phyloP scores from a whole-genome alignment of 1,140 invertebrate species.

The Diprion similis region DNA sequence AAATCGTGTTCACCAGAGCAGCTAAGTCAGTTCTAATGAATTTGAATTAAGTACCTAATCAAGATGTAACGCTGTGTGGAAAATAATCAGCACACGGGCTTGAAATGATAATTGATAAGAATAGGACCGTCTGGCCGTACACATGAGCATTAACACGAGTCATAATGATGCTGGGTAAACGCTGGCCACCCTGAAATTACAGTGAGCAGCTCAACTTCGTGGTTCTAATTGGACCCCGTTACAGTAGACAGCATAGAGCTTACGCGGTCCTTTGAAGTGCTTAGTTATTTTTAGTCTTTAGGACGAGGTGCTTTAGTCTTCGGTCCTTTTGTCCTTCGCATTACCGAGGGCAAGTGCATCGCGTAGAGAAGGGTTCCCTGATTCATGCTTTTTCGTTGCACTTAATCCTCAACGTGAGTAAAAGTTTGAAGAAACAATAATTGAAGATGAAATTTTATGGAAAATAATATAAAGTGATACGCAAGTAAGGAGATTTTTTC shows the following conservation, averaged over 20 bases:
- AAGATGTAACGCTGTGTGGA: not conserved
- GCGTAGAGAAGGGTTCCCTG: too few species aligned
- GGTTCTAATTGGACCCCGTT: slow-evolving; percentile 4
- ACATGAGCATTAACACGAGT: too few species aligned
- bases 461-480: too few species aligned
- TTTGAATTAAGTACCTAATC: not conserved
- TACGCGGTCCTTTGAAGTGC: slow-evolving; percentile 9
- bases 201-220: not conserved
- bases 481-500: too few species aligned
- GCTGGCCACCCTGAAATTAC: not conserved
- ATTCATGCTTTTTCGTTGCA: too few species aligned
- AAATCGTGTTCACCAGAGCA: too few species aligned
- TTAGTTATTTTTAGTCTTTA: slow-evolving; percentile 8
- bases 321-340: not conserved
- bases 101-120: too few species aligned
- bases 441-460: slow-evolving; percentile 12
- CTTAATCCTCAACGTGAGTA: not conserved
- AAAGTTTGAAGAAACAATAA: slow-evolving; percentile 10
- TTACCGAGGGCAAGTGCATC: not conserved
- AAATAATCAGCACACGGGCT: not conserved
- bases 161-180: not conserved
- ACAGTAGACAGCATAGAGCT: not conserved
- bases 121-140: too few species aligned
- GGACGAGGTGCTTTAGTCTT: not conserved
- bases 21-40: too few species aligned